Evolutionary conservation across 2,797 vertebrate genomes (phyloP).

Genomic region (Cyprinodon diabolis): DNA sequence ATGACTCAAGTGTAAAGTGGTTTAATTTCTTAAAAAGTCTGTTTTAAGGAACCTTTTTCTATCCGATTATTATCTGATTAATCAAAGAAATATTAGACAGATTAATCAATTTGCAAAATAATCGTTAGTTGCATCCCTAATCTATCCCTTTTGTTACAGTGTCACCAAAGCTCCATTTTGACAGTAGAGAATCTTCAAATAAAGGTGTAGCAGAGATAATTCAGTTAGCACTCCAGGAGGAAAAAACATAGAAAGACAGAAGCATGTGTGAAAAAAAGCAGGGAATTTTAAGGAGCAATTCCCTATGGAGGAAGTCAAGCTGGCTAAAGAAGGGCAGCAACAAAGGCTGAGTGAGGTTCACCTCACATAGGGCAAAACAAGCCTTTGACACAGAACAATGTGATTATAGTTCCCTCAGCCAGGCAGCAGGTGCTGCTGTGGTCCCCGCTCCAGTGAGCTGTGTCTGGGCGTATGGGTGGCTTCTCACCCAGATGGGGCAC

Average conservation of each 20-base stretch:
- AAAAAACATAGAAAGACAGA: constrained; percentile 14
- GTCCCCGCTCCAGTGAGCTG: constrained; percentile 71
- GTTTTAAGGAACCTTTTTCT: too few species aligned
- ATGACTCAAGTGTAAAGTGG: too few species aligned
- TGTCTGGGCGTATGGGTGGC: constrained; percentile 65
- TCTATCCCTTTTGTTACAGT: too few species aligned
- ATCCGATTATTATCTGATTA: too few species aligned
- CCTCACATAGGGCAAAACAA: constrained; percentile 31
- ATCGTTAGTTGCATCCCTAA: too few species aligned
- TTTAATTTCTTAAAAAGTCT: too few species aligned
- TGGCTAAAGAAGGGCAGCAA: constrained; percentile 12
- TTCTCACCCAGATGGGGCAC: constrained; percentile 68
- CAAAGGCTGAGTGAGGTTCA: constrained; percentile 44
- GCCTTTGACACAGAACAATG: constrained; percentile 26
- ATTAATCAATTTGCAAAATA: too few species aligned
- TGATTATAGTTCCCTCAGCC: constrained; percentile 42
- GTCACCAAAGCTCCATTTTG: background rate
- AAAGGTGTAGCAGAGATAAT: constrained; percentile 20
- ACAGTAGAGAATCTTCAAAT: constrained; percentile 13
- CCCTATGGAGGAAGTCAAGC: constrained; percentile 3
- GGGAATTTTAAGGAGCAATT: constrained; percentile 5
- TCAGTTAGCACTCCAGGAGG: constrained; percentile 19
- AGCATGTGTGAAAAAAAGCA: background rate
- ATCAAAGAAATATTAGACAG: too few species aligned
- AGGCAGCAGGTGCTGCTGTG: constrained; percentile 72